Base-by-base conservation (phyloP, 2,113 vertebrate species). In the Okapia johnstoni region DNA sequence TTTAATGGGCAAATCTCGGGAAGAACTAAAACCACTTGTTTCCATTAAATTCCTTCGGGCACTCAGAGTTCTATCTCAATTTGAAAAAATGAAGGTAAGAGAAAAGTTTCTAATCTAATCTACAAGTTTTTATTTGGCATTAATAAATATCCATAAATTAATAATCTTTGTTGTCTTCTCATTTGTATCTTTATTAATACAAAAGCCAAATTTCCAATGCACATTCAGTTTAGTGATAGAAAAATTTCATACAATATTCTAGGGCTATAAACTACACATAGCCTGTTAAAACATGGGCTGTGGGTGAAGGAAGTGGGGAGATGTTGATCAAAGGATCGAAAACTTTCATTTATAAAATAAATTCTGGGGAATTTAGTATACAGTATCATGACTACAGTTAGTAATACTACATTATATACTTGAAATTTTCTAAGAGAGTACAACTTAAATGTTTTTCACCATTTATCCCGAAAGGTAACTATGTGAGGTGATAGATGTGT, bases 71-170 rank as follows among this genome's bases (percentile, higher is more conserved):
- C 98, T 99, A 95, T 99, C 99, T 60, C 99, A 99, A 16, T 99
- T 99, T 96, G 99, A 99, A 98, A 99, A 99, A 98, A 99, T 99
- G 99, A 99, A 99, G 99, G 99, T 99, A 99, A 99, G 99, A 98
- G n/a, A 46, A 46, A 97, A 46, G 7, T 94, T 88, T 85, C 30
- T 84, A 63, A 91, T 52, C 19, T 81, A 83, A 84, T 79, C 17
- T 83, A 7, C 70, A 61, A 1, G 12, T 92, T 90, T 58, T 94
- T 60, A 73, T 88, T 73, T 85, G 40, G 0, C 11, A 88, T 81
- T 50, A 26, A 5, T 86, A 93, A 55, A 46, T 79, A 79, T 94
- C 50, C 8, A 88, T 19, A 76, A 63, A 85, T 52, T 66, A 48
- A 60, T 14, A 3, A 93, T 1, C 2, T 94, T 79, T 88, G 3